Evolutionary conservation across 2,888 invertebrate genomes (phyloP).

Genomic region (Callosobruchus maculatus): DNA sequence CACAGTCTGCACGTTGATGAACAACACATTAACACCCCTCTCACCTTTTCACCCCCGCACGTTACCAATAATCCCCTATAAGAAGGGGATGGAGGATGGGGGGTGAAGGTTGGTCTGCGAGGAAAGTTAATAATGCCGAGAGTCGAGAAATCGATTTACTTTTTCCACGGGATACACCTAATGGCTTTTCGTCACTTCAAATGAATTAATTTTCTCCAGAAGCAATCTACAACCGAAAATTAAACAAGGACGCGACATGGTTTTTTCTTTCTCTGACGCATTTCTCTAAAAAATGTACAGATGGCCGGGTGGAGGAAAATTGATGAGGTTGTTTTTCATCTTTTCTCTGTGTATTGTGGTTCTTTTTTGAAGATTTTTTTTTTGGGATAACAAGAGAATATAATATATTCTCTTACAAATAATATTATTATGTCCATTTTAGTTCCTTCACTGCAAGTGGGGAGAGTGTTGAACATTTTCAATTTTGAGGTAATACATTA

Average conservation of each 20-base stretch:
- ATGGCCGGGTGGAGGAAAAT: not conserved
- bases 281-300: not conserved
- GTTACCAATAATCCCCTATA: not conserved
- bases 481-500: too few relatives aligned
- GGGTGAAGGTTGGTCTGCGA: not conserved
- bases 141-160: not conserved
- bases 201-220: not conserved
- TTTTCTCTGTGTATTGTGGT: not conserved
- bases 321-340: not conserved
- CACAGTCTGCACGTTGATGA: too few relatives aligned
- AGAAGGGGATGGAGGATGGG: not conserved
- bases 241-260: not conserved
- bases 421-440: too few relatives aligned
- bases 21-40: not conserved
- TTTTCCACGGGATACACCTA: not conserved
- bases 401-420: too few relatives aligned
- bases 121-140: not conserved
- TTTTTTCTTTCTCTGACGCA: not conserved
- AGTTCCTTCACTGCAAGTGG: too few relatives aligned
- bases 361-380: too few relatives aligned
- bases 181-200: not conserved
- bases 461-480: too few relatives aligned
- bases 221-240: not conserved
- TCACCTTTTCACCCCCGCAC: not conserved
- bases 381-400: too few relatives aligned